These are phyloP conservation scores for Meteorus cinctellus DNA, from an alignment of 2,888 invertebrate genomes.

Conservation along the genomic window DNA sequence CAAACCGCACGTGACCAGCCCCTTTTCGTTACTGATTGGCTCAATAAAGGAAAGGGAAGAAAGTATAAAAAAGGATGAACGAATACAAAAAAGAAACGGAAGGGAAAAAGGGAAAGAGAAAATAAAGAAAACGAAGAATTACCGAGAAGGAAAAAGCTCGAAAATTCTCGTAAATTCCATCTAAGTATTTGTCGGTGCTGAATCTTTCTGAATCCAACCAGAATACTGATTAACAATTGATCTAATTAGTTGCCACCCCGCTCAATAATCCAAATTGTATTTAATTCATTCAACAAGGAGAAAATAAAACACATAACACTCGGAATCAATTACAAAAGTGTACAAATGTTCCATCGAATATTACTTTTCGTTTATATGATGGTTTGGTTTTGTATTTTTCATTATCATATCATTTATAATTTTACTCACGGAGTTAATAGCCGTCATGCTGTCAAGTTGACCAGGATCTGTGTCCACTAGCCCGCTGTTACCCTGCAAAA, in stretches of 20 bases:
- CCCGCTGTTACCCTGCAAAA: constrained; percentile 73
- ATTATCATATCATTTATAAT: constrained; percentile 24
- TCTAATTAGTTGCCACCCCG: constrained; percentile 32
- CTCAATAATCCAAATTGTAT: neutral
- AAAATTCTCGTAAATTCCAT: constrained; percentile 18
- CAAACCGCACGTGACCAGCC: constrained; percentile 36
- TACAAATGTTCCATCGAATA: neutral
- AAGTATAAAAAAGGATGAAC: neutral
- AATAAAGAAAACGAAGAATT: neutral
- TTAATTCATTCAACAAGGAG: neutral
- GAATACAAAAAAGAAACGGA: neutral
- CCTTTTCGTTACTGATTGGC: constrained; percentile 34
- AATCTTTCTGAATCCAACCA: constrained; percentile 33
- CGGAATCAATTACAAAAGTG: neutral
- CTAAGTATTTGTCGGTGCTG: constrained; percentile 14
- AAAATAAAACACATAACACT: neutral
- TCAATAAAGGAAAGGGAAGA: constrained; percentile 2
- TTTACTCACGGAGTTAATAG: constrained; percentile 73
- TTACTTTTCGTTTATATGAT: neutral
- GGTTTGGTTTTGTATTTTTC: neutral
- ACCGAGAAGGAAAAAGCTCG: neutral
- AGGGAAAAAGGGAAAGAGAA: neutral
- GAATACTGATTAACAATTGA: constrained; percentile 45
- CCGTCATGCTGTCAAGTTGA: constrained; percentile 73
- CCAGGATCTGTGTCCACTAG: constrained; percentile 72